These are phyloP conservation scores for Polyommatus iphigenia DNA, from an alignment of 2,888 invertebrate species.

Conservation along the genomic window DNA sequence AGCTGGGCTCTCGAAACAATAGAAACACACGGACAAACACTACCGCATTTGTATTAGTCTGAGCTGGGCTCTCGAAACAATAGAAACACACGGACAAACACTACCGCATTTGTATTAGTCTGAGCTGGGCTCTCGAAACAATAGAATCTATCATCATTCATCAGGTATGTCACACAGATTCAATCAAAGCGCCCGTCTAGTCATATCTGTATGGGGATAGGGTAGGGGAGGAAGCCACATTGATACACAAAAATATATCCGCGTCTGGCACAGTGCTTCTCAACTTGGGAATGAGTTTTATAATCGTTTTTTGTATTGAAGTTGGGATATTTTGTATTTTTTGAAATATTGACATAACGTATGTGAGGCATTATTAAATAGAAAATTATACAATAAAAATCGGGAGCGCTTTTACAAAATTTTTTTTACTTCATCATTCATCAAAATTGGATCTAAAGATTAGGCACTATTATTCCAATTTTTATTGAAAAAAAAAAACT, in stretches of 20 bases:
- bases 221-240: conserved; percentile 40
- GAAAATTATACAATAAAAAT: too few species aligned
- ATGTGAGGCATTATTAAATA: too few species aligned
- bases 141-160: not conserved
- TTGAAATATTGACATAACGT: too few species aligned
- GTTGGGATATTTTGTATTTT: too few species aligned
- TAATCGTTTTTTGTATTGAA: not conserved
- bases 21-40: not conserved
- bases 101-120: not conserved
- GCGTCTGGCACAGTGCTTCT: conserved; percentile 42
- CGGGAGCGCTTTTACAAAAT: too few species aligned
- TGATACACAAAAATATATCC: conserved; percentile 45
- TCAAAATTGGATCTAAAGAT: too few species aligned
- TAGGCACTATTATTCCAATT: too few species aligned
- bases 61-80: not conserved
- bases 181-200: conserved; percentile 42
- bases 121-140: not conserved
- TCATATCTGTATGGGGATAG: conserved; percentile 38
- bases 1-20: not conserved
- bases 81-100: not conserved
- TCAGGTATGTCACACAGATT: conserved; percentile 27
- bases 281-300: conserved; percentile 34
- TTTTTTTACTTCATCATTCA: too few species aligned
- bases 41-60: not conserved
- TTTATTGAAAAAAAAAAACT: too few species aligned